Percentiles rank a stretch among this genome's conserved stretches.
Conservation (phyloP, 2,888 invertebrate genomes). For the Cerastis leucographa region DNA sequence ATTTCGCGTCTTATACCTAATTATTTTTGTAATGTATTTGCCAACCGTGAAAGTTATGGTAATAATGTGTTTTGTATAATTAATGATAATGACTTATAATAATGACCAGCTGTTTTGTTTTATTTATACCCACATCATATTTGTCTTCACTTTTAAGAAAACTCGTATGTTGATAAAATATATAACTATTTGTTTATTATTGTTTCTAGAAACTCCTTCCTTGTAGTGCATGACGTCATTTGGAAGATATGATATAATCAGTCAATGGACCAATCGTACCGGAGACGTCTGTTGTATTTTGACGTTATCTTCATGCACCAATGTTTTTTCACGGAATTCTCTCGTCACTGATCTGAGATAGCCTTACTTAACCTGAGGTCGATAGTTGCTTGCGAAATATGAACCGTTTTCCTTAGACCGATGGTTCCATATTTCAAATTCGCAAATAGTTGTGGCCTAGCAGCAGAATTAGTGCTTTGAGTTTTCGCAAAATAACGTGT, state of each 20-base stretch:
- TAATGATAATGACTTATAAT: conserved; percentile 25
- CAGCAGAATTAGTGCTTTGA: conserved; percentile 59
- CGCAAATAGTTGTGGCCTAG: conserved; percentile 48
- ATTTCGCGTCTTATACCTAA: neutral
- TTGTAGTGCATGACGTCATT: conserved; percentile 28
- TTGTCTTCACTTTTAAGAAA: conserved; percentile 41
- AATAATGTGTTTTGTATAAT: conserved; percentile 27
- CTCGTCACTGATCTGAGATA: conserved; percentile 62
- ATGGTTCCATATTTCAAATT: conserved; percentile 57
- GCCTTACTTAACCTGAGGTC: conserved; percentile 51
- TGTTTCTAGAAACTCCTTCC: conserved; percentile 24
- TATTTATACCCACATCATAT: conserved; percentile 10
- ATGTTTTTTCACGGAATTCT: conserved; percentile 50
- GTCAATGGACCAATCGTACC: conserved; percentile 20
- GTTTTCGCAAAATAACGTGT: conserved; percentile 48
- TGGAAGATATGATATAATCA: conserved; percentile 35
- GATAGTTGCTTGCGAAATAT: conserved; percentile 58
- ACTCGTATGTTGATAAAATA: conserved; percentile 16
- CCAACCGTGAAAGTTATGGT: conserved; percentile 19
- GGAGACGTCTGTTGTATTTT: conserved; percentile 23
- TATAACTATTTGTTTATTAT: conserved; percentile 30
- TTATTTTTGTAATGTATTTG: conserved; percentile 3
- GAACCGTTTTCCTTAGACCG: conserved; percentile 43
- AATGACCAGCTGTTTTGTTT: conserved; percentile 30
- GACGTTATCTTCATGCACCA: conserved; percentile 20